phyloP scores from a whole-genome alignment of 2,113 vertebrate genomes.

The Dipodomys spectabilis region DNA sequence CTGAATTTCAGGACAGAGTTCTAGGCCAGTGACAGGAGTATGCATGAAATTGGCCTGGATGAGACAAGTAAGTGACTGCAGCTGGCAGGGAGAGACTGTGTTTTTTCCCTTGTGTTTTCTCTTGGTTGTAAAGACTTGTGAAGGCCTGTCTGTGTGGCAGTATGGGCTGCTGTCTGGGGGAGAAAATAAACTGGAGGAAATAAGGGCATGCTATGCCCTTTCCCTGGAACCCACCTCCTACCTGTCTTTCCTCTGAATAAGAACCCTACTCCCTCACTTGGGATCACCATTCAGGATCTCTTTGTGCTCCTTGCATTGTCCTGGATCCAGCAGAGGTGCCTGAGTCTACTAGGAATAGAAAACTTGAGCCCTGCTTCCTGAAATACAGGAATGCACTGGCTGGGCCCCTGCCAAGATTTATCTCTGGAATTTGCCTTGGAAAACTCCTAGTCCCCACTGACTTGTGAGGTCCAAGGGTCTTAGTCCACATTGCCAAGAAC shows the following conservation, averaged over 20 bases:
- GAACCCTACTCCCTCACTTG: too few species aligned
- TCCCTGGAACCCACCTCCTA: not conserved
- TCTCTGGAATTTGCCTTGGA: slow-evolving; percentile 67
- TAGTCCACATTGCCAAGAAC: not conserved
- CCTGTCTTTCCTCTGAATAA: not conserved
- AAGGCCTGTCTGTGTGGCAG: not conserved
- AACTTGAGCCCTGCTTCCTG: not conserved
- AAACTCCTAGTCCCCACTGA: slow-evolving; percentile 55
- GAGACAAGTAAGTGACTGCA: not conserved
- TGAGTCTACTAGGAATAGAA: not conserved
- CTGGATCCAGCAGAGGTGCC: not conserved
- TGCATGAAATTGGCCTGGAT: not conserved
- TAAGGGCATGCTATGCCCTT: not conserved
- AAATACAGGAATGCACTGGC: not conserved
- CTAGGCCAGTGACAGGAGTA: not conserved
- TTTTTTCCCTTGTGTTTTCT: not conserved
- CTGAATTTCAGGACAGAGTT: slow-evolving; percentile 40
- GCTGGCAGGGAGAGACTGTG: not conserved
- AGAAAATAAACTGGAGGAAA: not conserved
- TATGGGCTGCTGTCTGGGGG: not conserved
- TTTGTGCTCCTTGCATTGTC: not conserved
- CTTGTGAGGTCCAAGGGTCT: slow-evolving; percentile 13
- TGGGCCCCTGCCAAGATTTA: slow-evolving; percentile 39
- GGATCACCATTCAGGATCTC: not conserved
- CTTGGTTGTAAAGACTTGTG: not conserved